Evolutionary conservation across 2,888 invertebrate species (phyloP).

Genomic region (Drepanosiphum platanoidis): DNA sequence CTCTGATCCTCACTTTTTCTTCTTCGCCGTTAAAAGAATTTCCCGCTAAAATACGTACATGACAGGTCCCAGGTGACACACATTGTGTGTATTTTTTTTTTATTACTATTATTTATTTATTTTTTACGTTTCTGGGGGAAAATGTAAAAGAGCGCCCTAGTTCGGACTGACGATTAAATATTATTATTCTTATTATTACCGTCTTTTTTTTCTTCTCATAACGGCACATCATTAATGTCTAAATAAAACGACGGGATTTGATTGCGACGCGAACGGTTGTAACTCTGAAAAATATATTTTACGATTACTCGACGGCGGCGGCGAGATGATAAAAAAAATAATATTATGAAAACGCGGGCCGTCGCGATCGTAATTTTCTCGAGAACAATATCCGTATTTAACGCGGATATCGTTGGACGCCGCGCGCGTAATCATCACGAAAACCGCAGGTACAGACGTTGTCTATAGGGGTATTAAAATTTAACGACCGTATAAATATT

Average conservation of each 20-base stretch:
- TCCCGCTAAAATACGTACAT: constrained; percentile 11
- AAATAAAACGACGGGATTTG: constrained; percentile 2
- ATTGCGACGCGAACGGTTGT: neutral
- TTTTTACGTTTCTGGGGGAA: neutral
- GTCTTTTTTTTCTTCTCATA: constrained; percentile 4
- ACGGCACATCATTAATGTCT: constrained; percentile 19
- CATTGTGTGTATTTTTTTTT: constrained; percentile 35
- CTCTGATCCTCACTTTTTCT: constrained; percentile 47
- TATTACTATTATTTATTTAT: constrained; percentile 17
- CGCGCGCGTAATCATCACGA: neutral
- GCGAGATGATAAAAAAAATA: neutral
- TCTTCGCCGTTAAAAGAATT: constrained; percentile 28
- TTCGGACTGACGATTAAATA: constrained; percentile 39
- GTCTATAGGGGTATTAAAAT: neutral
- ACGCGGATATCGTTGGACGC: neutral
- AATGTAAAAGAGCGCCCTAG: constrained; percentile 32
- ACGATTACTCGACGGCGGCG: no score
- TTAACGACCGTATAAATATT: neutral
- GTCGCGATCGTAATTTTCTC: neutral
- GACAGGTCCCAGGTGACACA: constrained; percentile 51
- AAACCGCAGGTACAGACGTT: neutral
- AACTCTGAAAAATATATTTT: neutral
- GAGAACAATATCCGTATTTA: neutral
- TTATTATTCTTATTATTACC: constrained; percentile 35
- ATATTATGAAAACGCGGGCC: neutral